Conservation (phyloP, 1,140 invertebrate genomes). For the Drosophila kohkoa region DNA sequence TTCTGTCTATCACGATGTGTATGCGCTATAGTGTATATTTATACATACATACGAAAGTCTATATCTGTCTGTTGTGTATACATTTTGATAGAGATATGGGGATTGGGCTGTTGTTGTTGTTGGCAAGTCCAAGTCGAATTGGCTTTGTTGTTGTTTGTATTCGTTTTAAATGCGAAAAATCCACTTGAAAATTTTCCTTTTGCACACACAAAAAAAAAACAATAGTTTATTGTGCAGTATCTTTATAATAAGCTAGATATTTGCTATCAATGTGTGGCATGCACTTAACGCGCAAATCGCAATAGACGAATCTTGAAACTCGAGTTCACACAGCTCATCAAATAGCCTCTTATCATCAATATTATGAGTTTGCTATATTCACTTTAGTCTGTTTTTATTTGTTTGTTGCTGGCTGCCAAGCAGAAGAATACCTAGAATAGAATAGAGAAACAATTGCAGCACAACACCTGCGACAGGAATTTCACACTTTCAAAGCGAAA, state of each 20-base stretch:
- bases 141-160: slow-evolving; percentile 26
- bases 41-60: neutral
- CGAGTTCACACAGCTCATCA: neutral
- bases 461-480: slow-evolving; percentile 79
- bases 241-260: slow-evolving; percentile 38
- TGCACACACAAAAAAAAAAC: slow-evolving; percentile 15
- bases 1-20: slow-evolving; percentile 36
- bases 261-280: slow-evolving; percentile 52
- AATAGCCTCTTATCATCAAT: slow-evolving; percentile 36
- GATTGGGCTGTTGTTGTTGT: neutral
- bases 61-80: neutral
- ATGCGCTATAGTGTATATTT: no score
- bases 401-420: slow-evolving; percentile 69
- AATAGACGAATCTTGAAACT: neutral
- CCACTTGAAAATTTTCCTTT: slow-evolving; percentile 40
- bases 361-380: slow-evolving; percentile 50
- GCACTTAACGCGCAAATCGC: slow-evolving; percentile 7
- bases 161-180: slow-evolving; percentile 26
- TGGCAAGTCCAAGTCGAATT: slow-evolving; percentile 30
- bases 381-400: slow-evolving; percentile 20
- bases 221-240: slow-evolving; percentile 35
- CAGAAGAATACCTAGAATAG: neutral
- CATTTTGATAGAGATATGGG: neutral
- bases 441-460: slow-evolving; percentile 57
- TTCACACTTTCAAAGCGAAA: slow-evolving; percentile 66